Conservation (phyloP, 1,140 invertebrate species). For the Cylas formicarius region DNA sequence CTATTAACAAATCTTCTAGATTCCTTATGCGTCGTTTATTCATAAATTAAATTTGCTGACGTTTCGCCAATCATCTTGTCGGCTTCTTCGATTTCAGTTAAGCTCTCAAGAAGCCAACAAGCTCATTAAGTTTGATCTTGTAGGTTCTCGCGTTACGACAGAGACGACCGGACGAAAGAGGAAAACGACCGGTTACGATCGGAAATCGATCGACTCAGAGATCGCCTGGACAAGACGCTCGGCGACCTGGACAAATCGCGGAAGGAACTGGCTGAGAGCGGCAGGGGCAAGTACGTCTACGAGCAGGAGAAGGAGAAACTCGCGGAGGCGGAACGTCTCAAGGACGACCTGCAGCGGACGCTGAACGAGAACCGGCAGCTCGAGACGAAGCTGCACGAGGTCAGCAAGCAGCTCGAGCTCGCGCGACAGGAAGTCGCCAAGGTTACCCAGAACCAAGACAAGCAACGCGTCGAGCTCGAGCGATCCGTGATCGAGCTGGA, state of each 20-base stretch:
- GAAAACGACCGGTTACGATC: conserved; percentile 73
- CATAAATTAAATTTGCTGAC: no score
- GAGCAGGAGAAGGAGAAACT: conserved; percentile 78
- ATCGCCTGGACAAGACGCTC: conserved; percentile 72
- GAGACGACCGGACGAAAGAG: conserved; percentile 63
- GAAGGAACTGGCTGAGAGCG: conserved; percentile 69
- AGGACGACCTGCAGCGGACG: conserved; percentile 65
- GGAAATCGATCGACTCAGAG: conserved; percentile 75
- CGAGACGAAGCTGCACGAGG: conserved; percentile 72
- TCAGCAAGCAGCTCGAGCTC: conserved; percentile 70
- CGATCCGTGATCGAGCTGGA: conserved; percentile 76
- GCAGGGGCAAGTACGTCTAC: conserved; percentile 79
- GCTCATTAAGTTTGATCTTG: no score
- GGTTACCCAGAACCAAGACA: conserved; percentile 61
- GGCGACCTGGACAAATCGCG: conserved; percentile 68
- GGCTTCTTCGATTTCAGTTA: no score
- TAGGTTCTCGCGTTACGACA: conserved; percentile 74
- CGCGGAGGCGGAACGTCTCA: conserved; percentile 52
- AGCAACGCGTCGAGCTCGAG: conserved; percentile 69
- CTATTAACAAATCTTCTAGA: no score
- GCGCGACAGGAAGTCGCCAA: conserved; percentile 71
- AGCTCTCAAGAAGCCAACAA: no score
- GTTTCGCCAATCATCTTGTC: no score
- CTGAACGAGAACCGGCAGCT: conserved; percentile 56
- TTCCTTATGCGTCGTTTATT: no score